Evolutionary conservation across 2,888 invertebrate genomes (phyloP).

Genomic region (Pyrrhosoma nymphula): DNA sequence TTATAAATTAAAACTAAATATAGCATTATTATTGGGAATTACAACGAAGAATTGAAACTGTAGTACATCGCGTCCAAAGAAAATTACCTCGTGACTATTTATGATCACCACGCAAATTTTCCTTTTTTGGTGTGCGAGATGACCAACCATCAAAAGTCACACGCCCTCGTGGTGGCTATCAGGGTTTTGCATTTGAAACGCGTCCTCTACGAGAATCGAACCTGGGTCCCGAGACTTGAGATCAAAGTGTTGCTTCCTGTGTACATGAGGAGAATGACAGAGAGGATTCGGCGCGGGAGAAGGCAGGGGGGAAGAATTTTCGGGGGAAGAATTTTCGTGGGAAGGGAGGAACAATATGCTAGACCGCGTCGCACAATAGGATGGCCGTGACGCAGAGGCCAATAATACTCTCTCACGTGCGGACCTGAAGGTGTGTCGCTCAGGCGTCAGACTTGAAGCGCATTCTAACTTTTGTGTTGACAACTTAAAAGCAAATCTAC

Average conservation of each 20-base stretch:
- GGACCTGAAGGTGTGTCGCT: background rate
- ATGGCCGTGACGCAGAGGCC: background rate
- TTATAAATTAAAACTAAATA: too few species aligned
- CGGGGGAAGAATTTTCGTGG: background rate
- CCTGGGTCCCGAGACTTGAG: background rate
- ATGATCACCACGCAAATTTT: too few species aligned
- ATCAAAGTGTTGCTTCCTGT: background rate
- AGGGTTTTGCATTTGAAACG: background rate
- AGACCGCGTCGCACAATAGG: background rate
- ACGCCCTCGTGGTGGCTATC: too few species aligned
- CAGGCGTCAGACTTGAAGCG: background rate
- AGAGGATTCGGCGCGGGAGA: background rate
- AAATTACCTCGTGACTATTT: too few species aligned
- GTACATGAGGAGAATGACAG: background rate
- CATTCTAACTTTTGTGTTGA: background rate
- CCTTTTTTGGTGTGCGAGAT: too few species aligned
- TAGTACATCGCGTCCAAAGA: too few species aligned
- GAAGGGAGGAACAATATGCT: background rate
- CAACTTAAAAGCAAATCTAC: background rate
- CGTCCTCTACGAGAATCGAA: background rate
- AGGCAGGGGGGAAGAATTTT: background rate
- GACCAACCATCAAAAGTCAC: too few species aligned
- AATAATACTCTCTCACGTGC: background rate
- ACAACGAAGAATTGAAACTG: too few species aligned
- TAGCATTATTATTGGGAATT: too few species aligned